Evolutionary conservation across 2,797 vertebrate genomes (phyloP), one percentile per base, ranked within the genome.

Genomic region (Chaenodraco wilsoni): DNA sequence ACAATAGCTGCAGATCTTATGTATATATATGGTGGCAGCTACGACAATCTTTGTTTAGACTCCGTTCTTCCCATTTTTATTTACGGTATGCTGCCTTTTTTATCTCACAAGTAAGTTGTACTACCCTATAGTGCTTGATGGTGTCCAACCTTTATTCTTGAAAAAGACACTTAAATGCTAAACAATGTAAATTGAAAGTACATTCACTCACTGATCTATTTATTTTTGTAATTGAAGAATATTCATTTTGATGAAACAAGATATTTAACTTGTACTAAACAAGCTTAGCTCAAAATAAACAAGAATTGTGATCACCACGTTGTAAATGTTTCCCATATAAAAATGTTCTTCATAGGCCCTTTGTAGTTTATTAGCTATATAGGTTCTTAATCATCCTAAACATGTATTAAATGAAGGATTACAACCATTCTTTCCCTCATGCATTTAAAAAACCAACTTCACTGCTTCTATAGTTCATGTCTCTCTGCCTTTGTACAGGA

Each of bases 1-100:
- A 72, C 77, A 74, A 33, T 72, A 61, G 56, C 66, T 63, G 2
- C 57, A 71, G 54, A 43, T 71, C 59, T 45, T 62, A 31, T 41
- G 57, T 48, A 61, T 48, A 31, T 41, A 60, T 48, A 61, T 48
- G 19, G 23, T 1, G 12, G 54, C 68, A 66, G 64, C 52, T 11
- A 9, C 19, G 17, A 19, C 58, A 65, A 0, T 61, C 59, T 52
- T 59, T 58, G 31, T 61, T 69, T 50, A 45, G 65, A 59, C 74
- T 6, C 17, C 11, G 2, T 40, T 19, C 33, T 48, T 69, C 73
- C 21, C 61, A 4, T 56, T 65, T 33, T 13, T 44, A 13, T 44
- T 37, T 54, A 15, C 17, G 50, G 23, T 27, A 40, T 55, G 61
- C 12, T 8, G 8, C 33, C 6, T 10, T 45, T 62, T 62, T 62